Evolutionary conservation across 92 coral and sea anemone species (phyloP), one percentile per base, ranked within the genome.

Genomic region (Bergia sp.): DNA sequence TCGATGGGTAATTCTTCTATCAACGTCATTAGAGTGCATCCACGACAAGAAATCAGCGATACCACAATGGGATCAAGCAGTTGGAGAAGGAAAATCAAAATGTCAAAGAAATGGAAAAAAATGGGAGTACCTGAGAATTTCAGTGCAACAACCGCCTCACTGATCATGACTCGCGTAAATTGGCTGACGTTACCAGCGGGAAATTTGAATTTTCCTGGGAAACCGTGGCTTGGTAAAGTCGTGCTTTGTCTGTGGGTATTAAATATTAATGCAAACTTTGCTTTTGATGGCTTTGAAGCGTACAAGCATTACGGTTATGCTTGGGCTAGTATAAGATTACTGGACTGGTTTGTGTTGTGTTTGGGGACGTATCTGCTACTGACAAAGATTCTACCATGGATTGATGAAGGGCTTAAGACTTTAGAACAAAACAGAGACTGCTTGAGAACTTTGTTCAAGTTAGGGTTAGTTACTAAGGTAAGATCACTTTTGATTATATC

Each of bases 181-280:
- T 84, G 87, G 77, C 39, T 84, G 2, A 37, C 74, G 6, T 44
- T 84, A 36, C 87, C 87, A 84, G 87, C 87, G 7, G 87, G 87
- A 71, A 84, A 84, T 50, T 43, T 84, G 42, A 45, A 71, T 16
- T 45, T 84, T 36, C 79, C 65, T 0, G 29, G 65, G 20, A 69
- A 71, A 20, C 77, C 66, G 29, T 47, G 75, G 38, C 87, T 84
- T 18, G 65, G 87, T 36, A 84, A 36, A 45, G 8, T 47, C 18
- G 18, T 66, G 8, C 58, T 84, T 36, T 71, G 10, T 37, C 47
- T 71, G 37, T 84, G 87, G 87, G 38, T 71, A 37, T 18, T 84
- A 23, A 84, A 84, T 39, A n/a, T 74, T 16, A 73, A 45, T 37
- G 79, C 87, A 8, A 84, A 71, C 65, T 84, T 71, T 29, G 79